A percentile compares a stretch with the other conserved stretches of the same genome.
phyloP scores from a whole-genome alignment of 2,888 invertebrate species.

The Pherbina coryleti region DNA sequence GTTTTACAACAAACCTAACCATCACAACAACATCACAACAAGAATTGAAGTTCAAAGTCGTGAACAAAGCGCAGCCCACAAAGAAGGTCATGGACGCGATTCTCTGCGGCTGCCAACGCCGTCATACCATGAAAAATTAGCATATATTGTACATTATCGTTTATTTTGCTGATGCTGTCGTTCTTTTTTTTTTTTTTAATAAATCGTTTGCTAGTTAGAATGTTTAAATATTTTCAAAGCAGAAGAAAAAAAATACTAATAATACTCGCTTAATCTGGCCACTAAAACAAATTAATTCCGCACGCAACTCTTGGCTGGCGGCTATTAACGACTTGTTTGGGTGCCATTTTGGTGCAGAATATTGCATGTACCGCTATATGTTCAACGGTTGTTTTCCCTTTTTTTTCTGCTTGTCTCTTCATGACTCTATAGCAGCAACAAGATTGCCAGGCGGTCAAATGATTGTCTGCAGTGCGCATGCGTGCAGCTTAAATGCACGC shows the following conservation, averaged over 20 bases:
- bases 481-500: neutral
- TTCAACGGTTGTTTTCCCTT: conserved; percentile 67
- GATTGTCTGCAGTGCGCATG: neutral
- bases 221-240: neutral
- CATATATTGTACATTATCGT: neutral
- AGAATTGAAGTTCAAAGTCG: conserved; percentile 62
- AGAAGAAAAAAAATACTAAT: no score
- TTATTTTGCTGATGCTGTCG: neutral
- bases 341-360: no score
- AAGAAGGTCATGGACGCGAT: conserved; percentile 63
- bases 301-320: conserved; percentile 46
- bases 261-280: neutral
- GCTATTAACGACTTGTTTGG: no score
- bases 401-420: conserved; percentile 52
- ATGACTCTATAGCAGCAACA: neutral
- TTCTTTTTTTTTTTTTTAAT: neutral
- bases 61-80: conserved; percentile 53
- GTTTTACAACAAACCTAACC: conserved; percentile 22
- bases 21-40: conserved; percentile 43
- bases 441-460: neutral
- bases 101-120: conserved; percentile 47
- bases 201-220: neutral
- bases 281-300: neutral
- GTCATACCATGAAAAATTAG: neutral
- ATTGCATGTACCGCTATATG: conserved; percentile 49